Conservation (phyloP, 2,797 vertebrate genomes). For the Cryptoblepharus egeriae region DNA sequence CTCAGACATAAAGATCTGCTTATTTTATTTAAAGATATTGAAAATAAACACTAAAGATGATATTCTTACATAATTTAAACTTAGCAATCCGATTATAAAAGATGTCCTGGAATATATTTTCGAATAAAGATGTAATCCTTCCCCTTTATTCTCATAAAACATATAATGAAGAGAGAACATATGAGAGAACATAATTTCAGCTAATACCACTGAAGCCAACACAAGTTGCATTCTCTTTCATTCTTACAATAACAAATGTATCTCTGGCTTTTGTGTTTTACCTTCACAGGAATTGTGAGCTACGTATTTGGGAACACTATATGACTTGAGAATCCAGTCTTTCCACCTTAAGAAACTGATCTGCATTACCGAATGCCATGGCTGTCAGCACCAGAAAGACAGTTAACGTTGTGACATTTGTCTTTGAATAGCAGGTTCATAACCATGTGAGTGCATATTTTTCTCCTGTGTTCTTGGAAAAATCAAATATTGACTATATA, state of each 20-base stretch:
- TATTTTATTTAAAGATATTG: neutral
- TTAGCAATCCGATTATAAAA: neutral
- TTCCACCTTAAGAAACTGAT: neutral
- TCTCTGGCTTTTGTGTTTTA: constrained; percentile 2
- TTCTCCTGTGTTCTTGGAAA: neutral
- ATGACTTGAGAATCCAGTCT: neutral
- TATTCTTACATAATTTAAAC: neutral
- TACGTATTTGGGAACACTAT: neutral
- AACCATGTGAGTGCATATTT: neutral
- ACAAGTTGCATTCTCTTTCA: neutral
- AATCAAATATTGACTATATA: neutral
- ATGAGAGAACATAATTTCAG: neutral
- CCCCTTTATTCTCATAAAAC: neutral
- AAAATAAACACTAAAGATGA: neutral
- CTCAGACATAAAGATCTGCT: neutral
- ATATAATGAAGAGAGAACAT: constrained; percentile 1
- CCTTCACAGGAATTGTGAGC: neutral
- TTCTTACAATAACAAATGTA: neutral
- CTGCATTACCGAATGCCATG: constrained; percentile 9
- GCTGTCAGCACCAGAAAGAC: constrained; percentile 22
- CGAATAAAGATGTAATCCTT: neutral
- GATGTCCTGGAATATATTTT: neutral
- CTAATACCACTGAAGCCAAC: neutral
- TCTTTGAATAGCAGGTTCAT: neutral
- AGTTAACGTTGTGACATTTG: neutral